A percentile compares a stretch with the other conserved stretches of the same genome.
Conservation (phyloP, 1,140 invertebrate genomes). For the Plodia interpunctella region DNA sequence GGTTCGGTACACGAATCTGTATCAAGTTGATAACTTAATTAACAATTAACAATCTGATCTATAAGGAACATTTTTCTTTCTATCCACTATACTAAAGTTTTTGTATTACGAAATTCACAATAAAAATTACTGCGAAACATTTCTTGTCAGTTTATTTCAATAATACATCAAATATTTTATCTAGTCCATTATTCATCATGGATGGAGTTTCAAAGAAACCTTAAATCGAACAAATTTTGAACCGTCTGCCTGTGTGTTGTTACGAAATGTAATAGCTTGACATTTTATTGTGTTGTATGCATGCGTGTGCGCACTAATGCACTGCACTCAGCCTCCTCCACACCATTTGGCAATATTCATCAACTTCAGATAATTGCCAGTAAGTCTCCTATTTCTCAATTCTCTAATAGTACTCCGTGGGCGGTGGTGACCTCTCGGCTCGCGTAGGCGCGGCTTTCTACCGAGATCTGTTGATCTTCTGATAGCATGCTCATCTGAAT, state of each 20-base stretch:
- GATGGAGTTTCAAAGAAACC: background rate
- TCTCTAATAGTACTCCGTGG: constrained; percentile 35
- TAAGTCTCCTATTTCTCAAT: constrained; percentile 31
- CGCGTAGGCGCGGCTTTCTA: constrained; percentile 54
- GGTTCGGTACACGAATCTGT: too few species aligned
- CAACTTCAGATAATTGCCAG: constrained; percentile 38
- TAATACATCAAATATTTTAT: background rate
- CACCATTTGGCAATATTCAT: constrained; percentile 39
- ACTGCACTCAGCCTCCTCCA: constrained; percentile 22
- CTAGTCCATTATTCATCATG: background rate
- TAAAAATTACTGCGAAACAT: too few species aligned
- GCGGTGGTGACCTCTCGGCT: constrained; percentile 48
- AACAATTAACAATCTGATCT: too few species aligned
- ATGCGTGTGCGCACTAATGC: constrained; percentile 4
- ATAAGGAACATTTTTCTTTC: too few species aligned
- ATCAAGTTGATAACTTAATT: too few species aligned
- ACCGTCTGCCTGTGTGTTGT: background rate
- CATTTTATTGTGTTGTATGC: background rate
- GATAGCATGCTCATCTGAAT: constrained; percentile 25
- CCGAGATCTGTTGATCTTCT: constrained; percentile 28
- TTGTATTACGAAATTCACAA: too few species aligned
- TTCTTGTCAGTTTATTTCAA: too few species aligned
- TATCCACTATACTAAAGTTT: too few species aligned
- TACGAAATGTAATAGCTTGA: background rate
- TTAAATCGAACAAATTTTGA: background rate